Conservation (phyloP, 1,140 invertebrate genomes). For the Limonius californicus region DNA sequence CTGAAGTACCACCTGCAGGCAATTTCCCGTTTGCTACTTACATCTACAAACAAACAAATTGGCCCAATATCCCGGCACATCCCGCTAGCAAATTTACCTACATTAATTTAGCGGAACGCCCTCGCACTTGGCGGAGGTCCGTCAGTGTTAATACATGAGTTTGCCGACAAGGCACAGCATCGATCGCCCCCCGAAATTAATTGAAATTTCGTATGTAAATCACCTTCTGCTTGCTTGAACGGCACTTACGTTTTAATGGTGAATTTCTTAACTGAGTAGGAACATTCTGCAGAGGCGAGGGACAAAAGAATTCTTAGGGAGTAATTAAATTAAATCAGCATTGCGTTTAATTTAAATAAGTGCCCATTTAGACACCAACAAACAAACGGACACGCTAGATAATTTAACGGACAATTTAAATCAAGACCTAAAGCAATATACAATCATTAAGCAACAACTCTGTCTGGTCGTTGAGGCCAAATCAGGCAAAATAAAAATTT, state of each 20-base stretch:
- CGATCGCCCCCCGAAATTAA: slow-evolving; percentile 7
- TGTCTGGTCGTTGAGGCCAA: slow-evolving; percentile 29
- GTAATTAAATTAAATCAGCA: slow-evolving; percentile 27
- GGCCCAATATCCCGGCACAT: slow-evolving; percentile 25
- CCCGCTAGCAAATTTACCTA: slow-evolving; percentile 29
- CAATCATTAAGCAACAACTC: slow-evolving; percentile 37
- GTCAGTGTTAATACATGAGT: slow-evolving; percentile 15
- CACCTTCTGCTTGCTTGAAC: background rate
- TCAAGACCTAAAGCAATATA: slow-evolving; percentile 35
- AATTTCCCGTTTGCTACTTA: slow-evolving; percentile 27
- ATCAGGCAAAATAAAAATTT: slow-evolving; percentile 31
- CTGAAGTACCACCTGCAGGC: slow-evolving; percentile 16
- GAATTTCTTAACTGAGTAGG: slow-evolving; percentile 2
- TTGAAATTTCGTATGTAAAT: slow-evolving; percentile 15
- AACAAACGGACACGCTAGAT: slow-evolving; percentile 25
- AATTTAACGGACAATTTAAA: slow-evolving; percentile 36
- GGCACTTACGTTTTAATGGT: background rate
- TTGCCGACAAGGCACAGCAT: slow-evolving; percentile 8
- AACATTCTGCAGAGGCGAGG: background rate
- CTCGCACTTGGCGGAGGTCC: slow-evolving; percentile 15
- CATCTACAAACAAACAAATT: slow-evolving; percentile 31
- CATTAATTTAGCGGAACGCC: slow-evolving; percentile 30
- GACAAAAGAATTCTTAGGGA: slow-evolving; percentile 7
- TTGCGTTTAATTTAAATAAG: slow-evolving; percentile 27
- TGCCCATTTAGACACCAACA: slow-evolving; percentile 22